Conservation (phyloP, 2,888 invertebrate genomes). For the Acronicta leporina region DNA sequence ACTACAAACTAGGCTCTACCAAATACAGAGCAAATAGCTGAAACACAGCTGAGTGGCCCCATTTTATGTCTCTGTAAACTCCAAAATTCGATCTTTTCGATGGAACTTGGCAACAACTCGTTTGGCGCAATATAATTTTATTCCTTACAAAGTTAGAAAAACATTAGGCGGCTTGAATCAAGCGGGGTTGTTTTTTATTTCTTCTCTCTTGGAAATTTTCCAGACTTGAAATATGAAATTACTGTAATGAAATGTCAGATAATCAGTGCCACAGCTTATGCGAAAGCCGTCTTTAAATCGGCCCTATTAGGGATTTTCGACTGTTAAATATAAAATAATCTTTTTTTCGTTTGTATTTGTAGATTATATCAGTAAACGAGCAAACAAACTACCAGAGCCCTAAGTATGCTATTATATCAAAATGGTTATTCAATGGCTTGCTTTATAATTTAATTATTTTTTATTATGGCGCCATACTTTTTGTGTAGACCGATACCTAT, state of each 20-base stretch:
- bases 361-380: too few species aligned
- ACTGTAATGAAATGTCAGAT: conserved; percentile 17
- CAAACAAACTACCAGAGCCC: too few species aligned
- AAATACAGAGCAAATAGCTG: conserved; percentile 1
- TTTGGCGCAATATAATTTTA: conserved; percentile 30
- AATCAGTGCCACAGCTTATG: conserved; percentile 27
- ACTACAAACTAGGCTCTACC: neutral
- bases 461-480: too few species aligned
- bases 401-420: too few species aligned
- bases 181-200: conserved; percentile 27
- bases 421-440: too few species aligned
- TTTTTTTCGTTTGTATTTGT: too few species aligned
- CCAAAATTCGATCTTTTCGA: conserved; percentile 11
- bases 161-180: conserved; percentile 19
- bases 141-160: conserved; percentile 21
- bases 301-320: too few species aligned
- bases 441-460: too few species aligned
- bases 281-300: neutral
- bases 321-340: too few species aligned
- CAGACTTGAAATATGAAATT: conserved; percentile 21
- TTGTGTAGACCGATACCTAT: too few species aligned
- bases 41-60: conserved; percentile 1
- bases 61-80: conserved; percentile 3
- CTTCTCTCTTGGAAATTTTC: conserved; percentile 25
- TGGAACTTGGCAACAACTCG: conserved; percentile 17